A percentile compares a stretch with the other conserved stretches of the same genome.
phyloP scores from a whole-genome alignment of 2,113 vertebrate genomes.

The Lutjanus erythropterus region DNA sequence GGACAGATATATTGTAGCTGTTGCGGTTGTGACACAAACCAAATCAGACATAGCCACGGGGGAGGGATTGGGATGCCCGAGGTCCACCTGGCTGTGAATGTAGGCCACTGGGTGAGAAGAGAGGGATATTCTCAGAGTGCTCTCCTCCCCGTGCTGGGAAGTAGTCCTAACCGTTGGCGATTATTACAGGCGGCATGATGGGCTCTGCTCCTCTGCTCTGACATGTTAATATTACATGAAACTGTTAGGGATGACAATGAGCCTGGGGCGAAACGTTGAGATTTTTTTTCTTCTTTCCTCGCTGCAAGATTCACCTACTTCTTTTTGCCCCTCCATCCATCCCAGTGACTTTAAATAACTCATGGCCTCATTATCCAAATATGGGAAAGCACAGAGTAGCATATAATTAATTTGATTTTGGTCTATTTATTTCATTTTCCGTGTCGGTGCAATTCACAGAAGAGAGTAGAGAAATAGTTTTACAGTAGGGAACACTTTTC shows the following conservation, averaged over 20 bases:
- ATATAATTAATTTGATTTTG: slow-evolving; percentile 72
- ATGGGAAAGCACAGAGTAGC: slow-evolving; percentile 59
- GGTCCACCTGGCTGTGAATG: slow-evolving; percentile 66
- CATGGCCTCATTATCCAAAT: slow-evolving; percentile 82
- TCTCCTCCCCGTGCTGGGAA: slow-evolving; percentile 36
- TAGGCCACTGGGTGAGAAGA: slow-evolving; percentile 72
- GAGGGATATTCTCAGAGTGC: slow-evolving; percentile 48
- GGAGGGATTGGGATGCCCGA: slow-evolving; percentile 34
- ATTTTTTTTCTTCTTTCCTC: slow-evolving; percentile 11
- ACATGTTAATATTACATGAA: slow-evolving; percentile 84
- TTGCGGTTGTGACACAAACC: slow-evolving; percentile 51
- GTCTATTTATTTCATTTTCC: slow-evolving; percentile 61
- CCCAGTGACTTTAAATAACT: slow-evolving; percentile 79
- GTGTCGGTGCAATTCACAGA: slow-evolving; percentile 38
- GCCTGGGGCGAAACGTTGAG: slow-evolving; percentile 63
- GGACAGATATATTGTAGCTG: slow-evolving; percentile 43
- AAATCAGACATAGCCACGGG: slow-evolving; percentile 45
- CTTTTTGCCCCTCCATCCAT: slow-evolving; percentile 43
- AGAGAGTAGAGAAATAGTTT: not conserved
- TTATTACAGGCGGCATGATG: slow-evolving; percentile 66
- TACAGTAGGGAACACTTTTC: slow-evolving; percentile 1
- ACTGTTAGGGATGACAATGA: slow-evolving; percentile 79
- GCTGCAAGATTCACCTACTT: slow-evolving; percentile 52
- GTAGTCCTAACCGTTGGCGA: slow-evolving; percentile 56
- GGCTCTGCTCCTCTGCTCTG: slow-evolving; percentile 66